Evolutionary conservation across 2,888 invertebrate genomes (phyloP), one percentile per base, ranked within the genome.

Genomic region (Oscheius sp.): DNA sequence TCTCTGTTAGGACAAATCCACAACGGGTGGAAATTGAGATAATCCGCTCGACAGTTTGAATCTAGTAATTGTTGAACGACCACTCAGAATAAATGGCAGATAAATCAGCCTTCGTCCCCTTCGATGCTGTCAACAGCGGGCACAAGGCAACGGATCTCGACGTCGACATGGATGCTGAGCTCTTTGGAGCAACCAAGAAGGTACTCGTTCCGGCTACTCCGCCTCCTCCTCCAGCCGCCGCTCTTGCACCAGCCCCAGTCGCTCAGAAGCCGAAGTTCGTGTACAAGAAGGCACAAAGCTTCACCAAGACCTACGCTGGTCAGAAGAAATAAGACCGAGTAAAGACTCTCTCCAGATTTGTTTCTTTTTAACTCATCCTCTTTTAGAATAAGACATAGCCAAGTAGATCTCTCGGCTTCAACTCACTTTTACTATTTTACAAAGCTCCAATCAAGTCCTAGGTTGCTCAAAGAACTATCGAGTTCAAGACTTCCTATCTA

Each of bases 281-380:
- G 31, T 61, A 61, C 61, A 61, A 61, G 61, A 61, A 61, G 61
- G 61, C 61, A 10, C 20, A 25, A n/a, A 42, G 12, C 61, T 61
- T 45, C 61, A 45, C 45, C 61, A 61, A 61, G 42, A 61, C 55
- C 55, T 55, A 55, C 20, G 55, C 55, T 34, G 55, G 55, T 6
- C 33, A 55, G 37, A 55, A 55, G 55, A 55, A 55, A 29, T 52
- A 52, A 27, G 29, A 6, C 23, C 52, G 52, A 27, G 52, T 52
- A 52, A 52, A 52, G 25, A 52, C n/a, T n/a, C n/a, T n/a, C n/a
- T n/a, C n/a, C n/a, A n/a, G n/a, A n/a, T n/a, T n/a, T n/a, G n/a
- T n/a, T n/a, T n/a, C n/a, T n/a, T n/a, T n/a, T n/a, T n/a, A n/a
- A n/a, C n/a, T n/a, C n/a, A n/a, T n/a, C n/a, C n/a, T n/a, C n/a